Evolutionary conservation across 2,888 invertebrate species (phyloP), one percentile per base, ranked within the genome.

Genomic region (Beris morrisii): DNA sequence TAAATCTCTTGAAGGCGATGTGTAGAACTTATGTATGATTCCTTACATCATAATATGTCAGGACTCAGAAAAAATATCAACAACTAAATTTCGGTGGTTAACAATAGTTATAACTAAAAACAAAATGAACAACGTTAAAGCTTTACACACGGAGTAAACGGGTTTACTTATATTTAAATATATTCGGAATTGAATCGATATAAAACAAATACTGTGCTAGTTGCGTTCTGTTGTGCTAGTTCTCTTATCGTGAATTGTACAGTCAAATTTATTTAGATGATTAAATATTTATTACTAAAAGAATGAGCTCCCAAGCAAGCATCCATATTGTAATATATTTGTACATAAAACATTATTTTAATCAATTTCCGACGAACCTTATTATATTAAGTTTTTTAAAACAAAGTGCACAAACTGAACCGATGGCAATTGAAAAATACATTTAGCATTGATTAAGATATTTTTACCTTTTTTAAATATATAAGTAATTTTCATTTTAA

Each of bases 1-100:
- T 46, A 55, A 57, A 46, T 68, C 52, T 52, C 38, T 68, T 11
- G 68, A 68, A 64, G 68, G 66, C 32, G 64, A 68, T 54, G 66
- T 68, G 38, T 68, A 56, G 61, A 50, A 50, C 38, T 61, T 61
- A 43, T 12, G 38, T 52, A 6, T 61, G 7, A 61, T 61, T 61
- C 61, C 61, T 61, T 61, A 61, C 50, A 7, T 38, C 38, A 38
- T 3, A 38, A 22, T 22, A 22, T 22, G 3, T 22, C 22, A 52
- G 61, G 61, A 61, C 7, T 38, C 11, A 48, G 6, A n/a, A 15
- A 48, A 15, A 15, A n/a, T 13, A 48, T n/a, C n/a, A 6, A 15
- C n/a, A n/a, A 48, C 12, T 13, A n/a, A 48, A 48, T 13, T 48
- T 5, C 4, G 6, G 48, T 48, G n/a, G n/a, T 48, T 48, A 13